Conservation (phyloP, 2,888 invertebrate species). For the Adineta ricciae region DNA sequence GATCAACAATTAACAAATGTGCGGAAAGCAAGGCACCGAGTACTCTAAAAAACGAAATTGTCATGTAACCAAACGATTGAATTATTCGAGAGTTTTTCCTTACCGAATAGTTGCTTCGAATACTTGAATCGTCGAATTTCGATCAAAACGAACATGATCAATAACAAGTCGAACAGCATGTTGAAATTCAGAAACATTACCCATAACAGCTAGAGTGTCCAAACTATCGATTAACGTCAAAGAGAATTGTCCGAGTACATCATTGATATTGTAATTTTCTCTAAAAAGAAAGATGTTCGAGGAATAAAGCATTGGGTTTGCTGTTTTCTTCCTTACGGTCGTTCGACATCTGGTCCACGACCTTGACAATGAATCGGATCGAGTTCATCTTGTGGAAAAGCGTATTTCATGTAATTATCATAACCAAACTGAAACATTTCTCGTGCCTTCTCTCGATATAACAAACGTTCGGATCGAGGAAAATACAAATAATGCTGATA, state of each 20-base stretch:
- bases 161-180: conserved; percentile 55
- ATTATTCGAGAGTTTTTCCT: not conserved
- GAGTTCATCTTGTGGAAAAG: conserved; percentile 59
- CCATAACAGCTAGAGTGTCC: conserved; percentile 57
- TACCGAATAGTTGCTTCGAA: conserved; percentile 60
- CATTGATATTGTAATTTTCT: conserved; percentile 60
- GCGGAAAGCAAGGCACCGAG: conserved; percentile 58
- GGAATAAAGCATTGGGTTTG: not conserved
- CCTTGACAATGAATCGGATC: conserved; percentile 59
- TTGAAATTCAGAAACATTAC: conserved; percentile 57
- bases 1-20: conserved; percentile 57
- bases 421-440: conserved; percentile 57
- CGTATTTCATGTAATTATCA: conserved; percentile 58
- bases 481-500: conserved; percentile 25
- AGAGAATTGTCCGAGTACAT: conserved; percentile 59
- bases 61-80: not conserved
- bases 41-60: conserved; percentile 40
- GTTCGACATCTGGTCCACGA: conserved; percentile 57
- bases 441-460: not conserved
- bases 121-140: conserved; percentile 58
- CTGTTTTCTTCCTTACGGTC: conserved; percentile 53
- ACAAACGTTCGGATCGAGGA: conserved; percentile 18
- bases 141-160: conserved; percentile 57
- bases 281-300: conserved; percentile 43
- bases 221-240: conserved; percentile 58